Evolutionary conservation across 2,797 vertebrate species (phyloP), one percentile per base, ranked within the genome.

Genomic region (Carduelis carduelis): DNA sequence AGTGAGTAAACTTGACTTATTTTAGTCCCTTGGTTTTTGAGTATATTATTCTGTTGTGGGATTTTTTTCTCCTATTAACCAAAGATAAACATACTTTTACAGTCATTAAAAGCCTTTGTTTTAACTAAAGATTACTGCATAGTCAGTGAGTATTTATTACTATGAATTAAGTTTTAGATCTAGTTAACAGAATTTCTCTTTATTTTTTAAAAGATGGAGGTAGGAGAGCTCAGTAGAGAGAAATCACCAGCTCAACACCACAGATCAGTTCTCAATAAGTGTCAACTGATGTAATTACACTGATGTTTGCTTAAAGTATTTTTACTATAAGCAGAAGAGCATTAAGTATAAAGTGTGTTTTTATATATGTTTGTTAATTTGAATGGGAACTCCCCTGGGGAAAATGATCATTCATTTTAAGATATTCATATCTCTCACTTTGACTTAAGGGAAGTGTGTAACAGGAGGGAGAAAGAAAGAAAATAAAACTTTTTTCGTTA

Each of bases 331-430:
- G 53, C 69, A 92, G 41, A 81, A 68, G 10, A 69, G 14, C 22
- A 32, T 61, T 41, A 66, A 24, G 12, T 92, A n/a, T 79, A 24
- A 89, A 87, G 37, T 79, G 5, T 11, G 90, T 85, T 88, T 88
- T 59, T 72, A n/a, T 71, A 8, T 66, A 14, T 49, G 12, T 66
- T 59, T 89, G 4, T 37, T 93, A 30, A 90, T 90, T 96, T 93
- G 87, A 94, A 90, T 83, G 52, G 83, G 63, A 93, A 63, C 66
- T 90, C 63, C 89, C 52, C 55, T 89, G 35, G 47, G 47, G 28
- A 92, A 89, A 84, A 69, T 84, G n/a, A 52, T 89, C 14, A 64
- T 87, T 94, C 65, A 75, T 87, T 96, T 89, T 93, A 69, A 79
- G 66, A 50, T 82, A 66, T 14, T 76, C 1, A 2, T 65, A 27